phyloP scores from a whole-genome alignment of 1,140 invertebrate genomes.

The Drosophila suzukii region DNA sequence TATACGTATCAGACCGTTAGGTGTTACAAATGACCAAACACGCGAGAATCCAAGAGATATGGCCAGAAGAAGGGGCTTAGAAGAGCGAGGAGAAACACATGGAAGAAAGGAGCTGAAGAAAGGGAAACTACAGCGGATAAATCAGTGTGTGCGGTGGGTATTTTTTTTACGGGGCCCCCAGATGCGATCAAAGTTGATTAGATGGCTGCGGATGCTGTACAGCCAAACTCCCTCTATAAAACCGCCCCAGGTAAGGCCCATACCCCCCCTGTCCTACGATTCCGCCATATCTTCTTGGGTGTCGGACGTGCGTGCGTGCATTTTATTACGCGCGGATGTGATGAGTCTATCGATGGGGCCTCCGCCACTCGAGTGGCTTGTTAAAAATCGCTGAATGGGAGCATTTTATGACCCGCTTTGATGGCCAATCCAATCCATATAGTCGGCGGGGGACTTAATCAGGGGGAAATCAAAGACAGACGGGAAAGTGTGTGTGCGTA shows the following conservation, averaged over 20 bases:
- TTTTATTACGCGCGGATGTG: slow-evolving; percentile 78
- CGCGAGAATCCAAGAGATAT: slow-evolving; percentile 24
- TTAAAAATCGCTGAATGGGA: slow-evolving; percentile 53
- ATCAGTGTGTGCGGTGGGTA: slow-evolving; percentile 34
- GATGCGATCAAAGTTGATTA: slow-evolving; percentile 69
- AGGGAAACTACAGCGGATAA: slow-evolving; percentile 1
- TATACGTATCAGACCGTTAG: slow-evolving; percentile 73
- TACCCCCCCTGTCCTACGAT: not conserved
- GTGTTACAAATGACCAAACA: slow-evolving; percentile 77
- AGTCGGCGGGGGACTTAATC: slow-evolving; percentile 34
- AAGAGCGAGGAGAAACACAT: not conserved
- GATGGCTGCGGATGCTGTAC: slow-evolving; percentile 67
- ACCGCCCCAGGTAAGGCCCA: not conserved
- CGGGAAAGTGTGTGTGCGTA: not conserved
- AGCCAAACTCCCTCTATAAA: slow-evolving; percentile 1
- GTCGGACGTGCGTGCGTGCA: slow-evolving; percentile 72
- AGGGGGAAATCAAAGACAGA: slow-evolving; percentile 30
- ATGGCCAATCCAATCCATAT: slow-evolving; percentile 22
- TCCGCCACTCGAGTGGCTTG: slow-evolving; percentile 41
- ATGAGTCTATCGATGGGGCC: slow-evolving; percentile 49
- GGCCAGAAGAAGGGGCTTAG: not conserved
- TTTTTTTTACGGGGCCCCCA: slow-evolving; percentile 49
- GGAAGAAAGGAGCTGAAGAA: not conserved
- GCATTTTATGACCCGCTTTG: slow-evolving; percentile 44
- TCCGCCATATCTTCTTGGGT: slow-evolving; percentile 43